These are phyloP conservation scores for Carollia perspicillata DNA, from an alignment of 2,113 vertebrate genomes.

Conservation along the genomic window DNA sequence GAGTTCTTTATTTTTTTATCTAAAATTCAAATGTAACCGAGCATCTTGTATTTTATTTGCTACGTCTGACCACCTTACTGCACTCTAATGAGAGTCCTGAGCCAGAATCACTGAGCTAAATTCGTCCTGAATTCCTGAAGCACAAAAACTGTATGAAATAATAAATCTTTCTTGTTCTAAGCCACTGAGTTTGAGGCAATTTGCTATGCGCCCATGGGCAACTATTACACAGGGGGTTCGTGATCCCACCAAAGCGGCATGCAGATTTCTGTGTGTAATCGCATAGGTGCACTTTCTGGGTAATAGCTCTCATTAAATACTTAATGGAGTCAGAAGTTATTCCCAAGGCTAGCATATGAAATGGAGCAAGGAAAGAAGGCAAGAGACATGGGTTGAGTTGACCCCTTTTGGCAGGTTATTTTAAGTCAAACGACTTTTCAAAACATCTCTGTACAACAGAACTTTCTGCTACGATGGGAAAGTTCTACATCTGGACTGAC, in stretches of 20 bases:
- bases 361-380: neutral
- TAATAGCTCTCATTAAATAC: conserved; percentile 36
- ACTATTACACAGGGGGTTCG: neutral
- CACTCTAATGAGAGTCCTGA: neutral
- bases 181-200: neutral
- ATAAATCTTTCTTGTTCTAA: conserved; percentile 19
- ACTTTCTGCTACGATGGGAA: neutral
- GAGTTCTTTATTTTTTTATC: neutral
- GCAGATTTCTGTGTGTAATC: neutral
- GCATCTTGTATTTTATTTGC: neutral
- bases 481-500: neutral
- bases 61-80: neutral
- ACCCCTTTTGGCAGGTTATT: neutral
- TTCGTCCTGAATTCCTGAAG: neutral
- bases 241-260: neutral
- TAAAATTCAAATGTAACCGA: neutral
- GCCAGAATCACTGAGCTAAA: neutral
- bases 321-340: neutral
- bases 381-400: neutral
- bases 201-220: neutral
- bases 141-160: neutral
- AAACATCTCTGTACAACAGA: neutral
- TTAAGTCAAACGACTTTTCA: conserved; percentile 4
- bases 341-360: conserved; percentile 17
- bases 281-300: neutral